Percentiles rank a stretch among this genome's conserved stretches.
Evolutionary conservation across 2,888 invertebrate species (phyloP).

Genomic region (Agrilus cyanescens): DNA sequence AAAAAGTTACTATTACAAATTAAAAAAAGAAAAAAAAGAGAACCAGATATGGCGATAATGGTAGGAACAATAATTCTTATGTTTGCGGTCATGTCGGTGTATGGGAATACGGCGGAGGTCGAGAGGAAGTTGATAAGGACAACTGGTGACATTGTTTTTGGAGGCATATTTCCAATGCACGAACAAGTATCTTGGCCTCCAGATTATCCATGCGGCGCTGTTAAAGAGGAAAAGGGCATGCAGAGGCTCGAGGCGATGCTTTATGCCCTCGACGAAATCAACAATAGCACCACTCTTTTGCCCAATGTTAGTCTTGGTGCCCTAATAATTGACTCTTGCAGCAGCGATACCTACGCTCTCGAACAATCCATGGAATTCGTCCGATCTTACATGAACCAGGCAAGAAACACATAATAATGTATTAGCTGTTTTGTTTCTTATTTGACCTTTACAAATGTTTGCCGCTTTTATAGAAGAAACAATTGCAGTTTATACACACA

Average conservation of each 20-base stretch:
- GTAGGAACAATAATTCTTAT: slow-evolving; percentile 7
- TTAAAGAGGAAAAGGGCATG: slow-evolving; percentile 55
- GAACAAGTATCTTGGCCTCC: slow-evolving; percentile 38
- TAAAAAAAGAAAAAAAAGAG: background rate
- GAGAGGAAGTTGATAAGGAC: slow-evolving; percentile 31
- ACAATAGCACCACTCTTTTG: slow-evolving; percentile 42
- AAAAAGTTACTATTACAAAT: too few relatives aligned
- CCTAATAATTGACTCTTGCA: slow-evolving; percentile 49
- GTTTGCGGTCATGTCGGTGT: slow-evolving; percentile 12
- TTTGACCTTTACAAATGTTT: too few relatives aligned
- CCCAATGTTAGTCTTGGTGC: slow-evolving; percentile 52
- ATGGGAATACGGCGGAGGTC: slow-evolving; percentile 15
- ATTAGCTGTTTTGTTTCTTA: too few relatives aligned
- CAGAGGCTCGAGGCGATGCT: slow-evolving; percentile 59
- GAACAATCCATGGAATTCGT: slow-evolving; percentile 59
- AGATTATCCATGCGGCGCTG: slow-evolving; percentile 41
- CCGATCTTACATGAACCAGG: slow-evolving; percentile 44
- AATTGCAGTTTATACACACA: too few relatives aligned
- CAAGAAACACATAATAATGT: slow-evolving; percentile 12
- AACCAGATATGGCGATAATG: background rate
- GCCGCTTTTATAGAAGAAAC: too few relatives aligned
- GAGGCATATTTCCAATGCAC: slow-evolving; percentile 59
- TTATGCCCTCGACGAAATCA: slow-evolving; percentile 53
- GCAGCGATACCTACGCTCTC: slow-evolving; percentile 53
- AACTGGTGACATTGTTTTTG: slow-evolving; percentile 52